These are phyloP conservation scores for Eugnorisma glareosa DNA, from an alignment of 2,888 invertebrate species.

Conservation along the genomic window DNA sequence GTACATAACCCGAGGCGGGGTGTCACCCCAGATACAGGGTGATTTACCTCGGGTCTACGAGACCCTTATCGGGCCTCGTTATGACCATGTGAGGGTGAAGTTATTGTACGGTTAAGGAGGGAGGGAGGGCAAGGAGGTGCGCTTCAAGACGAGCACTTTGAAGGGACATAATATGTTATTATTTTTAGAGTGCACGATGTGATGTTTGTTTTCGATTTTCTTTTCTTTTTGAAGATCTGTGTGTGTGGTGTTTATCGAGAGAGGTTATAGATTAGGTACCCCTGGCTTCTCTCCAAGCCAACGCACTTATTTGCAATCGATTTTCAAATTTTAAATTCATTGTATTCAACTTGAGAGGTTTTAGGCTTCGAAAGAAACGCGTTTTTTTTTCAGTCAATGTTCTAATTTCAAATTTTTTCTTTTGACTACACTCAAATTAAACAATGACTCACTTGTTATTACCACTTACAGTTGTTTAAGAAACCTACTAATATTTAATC, in stretches of 20 bases:
- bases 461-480: background rate
- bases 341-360: background rate
- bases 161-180: constrained; percentile 89
- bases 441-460: background rate
- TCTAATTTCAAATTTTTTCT: background rate
- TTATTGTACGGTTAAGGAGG: constrained; percentile 80
- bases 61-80: constrained; percentile 90
- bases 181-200: constrained; percentile 81
- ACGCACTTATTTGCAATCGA: background rate
- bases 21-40: constrained; percentile 88
- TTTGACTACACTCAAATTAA: background rate
- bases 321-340: background rate
- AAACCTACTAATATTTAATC: background rate
- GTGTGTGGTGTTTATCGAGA: constrained; percentile 23
- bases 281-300: background rate
- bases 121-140: constrained; percentile 72
- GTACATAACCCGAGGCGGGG: constrained; percentile 81
- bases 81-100: constrained; percentile 90
- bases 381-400: background rate
- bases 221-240: constrained; percentile 60
- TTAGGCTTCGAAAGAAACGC: background rate
- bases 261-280: background rate
- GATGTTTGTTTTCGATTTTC: constrained; percentile 83
- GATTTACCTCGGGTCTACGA: constrained; percentile 88
- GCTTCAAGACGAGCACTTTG: constrained; percentile 78